Base-by-base conservation (phyloP, 2,888 invertebrate genomes). In the Drymonia ruficornis region DNA sequence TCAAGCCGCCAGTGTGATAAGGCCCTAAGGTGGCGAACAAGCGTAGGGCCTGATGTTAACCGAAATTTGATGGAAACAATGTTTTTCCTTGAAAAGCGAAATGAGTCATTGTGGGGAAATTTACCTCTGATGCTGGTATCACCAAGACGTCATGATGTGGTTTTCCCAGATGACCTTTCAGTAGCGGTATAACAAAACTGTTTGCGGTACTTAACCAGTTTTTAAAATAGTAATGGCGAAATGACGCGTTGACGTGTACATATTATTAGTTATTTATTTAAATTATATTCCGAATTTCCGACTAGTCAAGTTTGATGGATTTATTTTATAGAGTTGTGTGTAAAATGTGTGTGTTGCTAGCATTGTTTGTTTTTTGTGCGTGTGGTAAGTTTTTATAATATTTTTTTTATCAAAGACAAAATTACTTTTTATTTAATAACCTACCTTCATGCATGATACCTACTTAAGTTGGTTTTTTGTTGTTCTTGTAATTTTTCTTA, bases 251-350 rank as follows among this genome's bases (percentile, higher is more conserved):
- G 18, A 11, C 42, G 42, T 16, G 42, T 16, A 2, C 7, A 18
- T 8, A n/a, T 44, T 50, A 50, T 40, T 57, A 28, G 42, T 40
- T 13, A 11, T 9, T 0, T 7, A 29, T n/a, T n/a, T n/a, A n/a
- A n/a, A n/a, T n/a, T n/a, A n/a, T n/a, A n/a, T n/a, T n/a, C n/a
- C n/a, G n/a, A n/a, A n/a, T n/a, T 51, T 45, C 50, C 58, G 61
- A 36, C 0, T n/a, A 43, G 42, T 62, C 61, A 63, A 55, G 61
- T 62, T 52, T n/a, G n/a, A n/a, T n/a, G n/a, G n/a, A 31, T 28
- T 43, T 28, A n/a, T 46, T 29, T 23, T 28, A 31, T 36, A 46
- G 28, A 31, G 11, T 13, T 48, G 47, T 52, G 44, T n/a, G 56
- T 55, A 9, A 59, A 55, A 67, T 68, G 69, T 43, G 1, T 43